A percentile compares a stretch with the other conserved stretches of the same genome.
Evolutionary conservation across 2,797 vertebrate species (phyloP).

Genomic region (Lutjanus campechanus): DNA sequence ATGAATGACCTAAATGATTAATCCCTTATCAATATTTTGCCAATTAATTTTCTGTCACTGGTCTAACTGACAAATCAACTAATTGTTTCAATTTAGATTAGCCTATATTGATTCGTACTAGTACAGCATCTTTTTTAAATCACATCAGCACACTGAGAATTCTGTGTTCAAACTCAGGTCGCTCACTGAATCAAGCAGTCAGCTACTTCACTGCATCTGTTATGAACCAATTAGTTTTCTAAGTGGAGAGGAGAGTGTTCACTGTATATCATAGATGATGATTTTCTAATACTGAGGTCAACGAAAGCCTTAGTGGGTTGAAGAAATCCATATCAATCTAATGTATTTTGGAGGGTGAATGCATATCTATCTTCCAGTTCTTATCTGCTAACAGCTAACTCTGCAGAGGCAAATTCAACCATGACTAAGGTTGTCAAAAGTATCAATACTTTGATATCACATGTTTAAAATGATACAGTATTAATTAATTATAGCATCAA

Average conservation of each 20-base stretch:
- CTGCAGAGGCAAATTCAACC: background rate
- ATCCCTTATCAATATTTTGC: background rate
- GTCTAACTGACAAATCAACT: background rate
- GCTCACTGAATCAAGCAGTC: background rate
- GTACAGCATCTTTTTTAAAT: background rate
- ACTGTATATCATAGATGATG: slow-evolving; percentile 3
- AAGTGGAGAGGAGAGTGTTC: background rate
- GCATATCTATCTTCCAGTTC: background rate
- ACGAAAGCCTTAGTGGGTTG: background rate
- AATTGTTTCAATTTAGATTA: background rate
- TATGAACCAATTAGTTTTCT: slow-evolving; percentile 7
- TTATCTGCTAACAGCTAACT: background rate
- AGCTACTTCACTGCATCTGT: slow-evolving; percentile 5
- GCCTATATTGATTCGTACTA: background rate
- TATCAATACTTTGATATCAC: too few species aligned
- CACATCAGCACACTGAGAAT: slow-evolving; percentile 1
- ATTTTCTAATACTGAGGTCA: slow-evolving; percentile 24
- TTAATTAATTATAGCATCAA: too few species aligned
- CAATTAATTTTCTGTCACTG: background rate
- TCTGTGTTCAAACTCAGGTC: background rate
- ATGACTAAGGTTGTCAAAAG: background rate
- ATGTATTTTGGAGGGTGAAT: slow-evolving; percentile 19
- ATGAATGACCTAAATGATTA: background rate
- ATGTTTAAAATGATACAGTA: too few species aligned
- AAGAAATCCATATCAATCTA: slow-evolving; percentile 14